phyloP scores from a whole-genome alignment of 1,140 invertebrate species.

The Panulirus ornatus region DNA sequence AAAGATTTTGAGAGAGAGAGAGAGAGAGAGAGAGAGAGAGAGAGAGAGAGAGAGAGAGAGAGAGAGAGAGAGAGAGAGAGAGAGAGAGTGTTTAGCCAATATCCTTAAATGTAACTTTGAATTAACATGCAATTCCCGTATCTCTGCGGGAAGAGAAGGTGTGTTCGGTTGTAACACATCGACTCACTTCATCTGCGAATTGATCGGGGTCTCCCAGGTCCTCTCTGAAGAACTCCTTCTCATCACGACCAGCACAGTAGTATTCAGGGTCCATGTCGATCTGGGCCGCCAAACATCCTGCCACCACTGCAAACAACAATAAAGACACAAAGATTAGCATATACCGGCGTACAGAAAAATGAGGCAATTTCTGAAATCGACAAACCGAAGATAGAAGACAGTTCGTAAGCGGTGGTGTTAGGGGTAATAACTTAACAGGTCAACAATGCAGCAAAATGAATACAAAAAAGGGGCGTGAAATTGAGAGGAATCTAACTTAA shows the following conservation, averaged over 20 bases:
- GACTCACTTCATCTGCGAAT: not conserved
- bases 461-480: not conserved
- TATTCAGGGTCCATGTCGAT: slow-evolving; percentile 49
- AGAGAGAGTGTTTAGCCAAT: no score
- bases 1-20: not conserved
- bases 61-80: not conserved
- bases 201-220: slow-evolving; percentile 3
- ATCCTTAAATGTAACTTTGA: no score
- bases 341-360: no score
- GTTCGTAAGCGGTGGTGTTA: not conserved
- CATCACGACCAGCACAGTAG: slow-evolving; percentile 8
- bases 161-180: not conserved
- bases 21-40: not conserved
- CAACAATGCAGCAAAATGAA: not conserved
- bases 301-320: slow-evolving; percentile 36
- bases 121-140: no score
- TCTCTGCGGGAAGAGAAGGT: no score
- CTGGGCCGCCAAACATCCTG: slow-evolving; percentile 44
- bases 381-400: no score
- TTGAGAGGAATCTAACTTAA: no score
- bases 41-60: not conserved
- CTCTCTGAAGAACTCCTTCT: slow-evolving; percentile 58
- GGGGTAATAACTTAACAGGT: not conserved
- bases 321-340: not conserved
- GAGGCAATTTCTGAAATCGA: no score